phyloP scores from a whole-genome alignment of 92 coral and sea anemone genomes.

The Paramuricea clavata region DNA sequence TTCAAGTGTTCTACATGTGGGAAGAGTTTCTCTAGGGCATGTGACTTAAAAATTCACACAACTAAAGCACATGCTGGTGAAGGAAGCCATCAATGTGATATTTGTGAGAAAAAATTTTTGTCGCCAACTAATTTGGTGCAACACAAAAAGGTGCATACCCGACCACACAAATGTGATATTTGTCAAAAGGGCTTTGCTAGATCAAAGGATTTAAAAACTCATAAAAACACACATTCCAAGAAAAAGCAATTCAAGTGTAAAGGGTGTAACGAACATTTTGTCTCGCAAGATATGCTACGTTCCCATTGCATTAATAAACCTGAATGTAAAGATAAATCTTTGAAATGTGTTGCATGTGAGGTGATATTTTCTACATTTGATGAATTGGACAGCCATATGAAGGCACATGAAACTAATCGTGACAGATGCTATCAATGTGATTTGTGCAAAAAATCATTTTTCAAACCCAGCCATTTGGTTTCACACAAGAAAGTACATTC shows the following conservation, averaged over 20 bases:
- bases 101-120: neutral
- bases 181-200: neutral
- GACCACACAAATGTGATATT: too few species aligned
- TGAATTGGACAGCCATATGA: conserved; percentile 5
- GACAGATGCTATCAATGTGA: conserved; percentile 12
- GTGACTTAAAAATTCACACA: conserved; percentile 6
- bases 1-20: neutral
- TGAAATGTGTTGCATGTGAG: conserved; percentile 15
- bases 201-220: neutral
- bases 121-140: neutral
- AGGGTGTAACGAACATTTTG: neutral
- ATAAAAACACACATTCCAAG: conserved; percentile 4
- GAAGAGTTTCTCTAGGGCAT: neutral
- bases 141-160: neutral
- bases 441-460: conserved; percentile 3
- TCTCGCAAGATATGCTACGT: neutral
- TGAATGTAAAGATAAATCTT: conserved; percentile 4
- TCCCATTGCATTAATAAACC: neutral
- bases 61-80: neutral
- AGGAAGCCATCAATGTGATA: conserved; percentile 3
- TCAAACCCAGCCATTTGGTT: neutral
- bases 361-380: neutral
- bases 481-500: conserved; percentile 5
- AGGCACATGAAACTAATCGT: conserved; percentile 1
- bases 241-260: neutral